Conservation (phyloP, 2,113 vertebrate species). For the Hirundichthys speculiger region DNA sequence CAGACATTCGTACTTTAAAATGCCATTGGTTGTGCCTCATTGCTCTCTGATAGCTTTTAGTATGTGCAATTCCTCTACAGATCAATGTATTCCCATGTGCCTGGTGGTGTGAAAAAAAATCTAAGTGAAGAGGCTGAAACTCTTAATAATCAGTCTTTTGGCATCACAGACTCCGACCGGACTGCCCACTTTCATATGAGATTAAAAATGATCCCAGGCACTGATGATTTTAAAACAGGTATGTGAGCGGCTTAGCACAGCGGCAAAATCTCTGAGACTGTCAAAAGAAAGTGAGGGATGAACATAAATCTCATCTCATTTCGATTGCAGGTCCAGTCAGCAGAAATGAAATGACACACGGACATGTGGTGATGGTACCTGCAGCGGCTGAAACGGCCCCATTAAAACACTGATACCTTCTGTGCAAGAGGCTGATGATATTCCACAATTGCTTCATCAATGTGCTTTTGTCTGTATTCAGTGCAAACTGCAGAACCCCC, state of each 20-base stretch:
- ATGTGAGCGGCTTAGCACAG: background rate
- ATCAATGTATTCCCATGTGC: conserved; percentile 52
- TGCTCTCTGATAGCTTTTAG: conserved; percentile 59
- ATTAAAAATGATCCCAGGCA: background rate
- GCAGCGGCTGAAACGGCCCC: too few relatives aligned
- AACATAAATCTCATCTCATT: background rate
- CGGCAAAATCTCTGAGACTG: background rate
- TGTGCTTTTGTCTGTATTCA: background rate
- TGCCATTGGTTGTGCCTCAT: conserved; percentile 61
- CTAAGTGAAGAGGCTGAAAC: conserved; percentile 22
- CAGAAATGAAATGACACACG: background rate
- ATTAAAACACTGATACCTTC: too few relatives aligned
- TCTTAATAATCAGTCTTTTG: conserved; percentile 33
- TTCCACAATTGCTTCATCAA: too few relatives aligned
- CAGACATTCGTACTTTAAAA: conserved; percentile 37
- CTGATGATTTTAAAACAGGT: background rate
- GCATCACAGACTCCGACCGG: conserved; percentile 7
- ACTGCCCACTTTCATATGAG: conserved; percentile 7
- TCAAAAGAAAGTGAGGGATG: background rate
- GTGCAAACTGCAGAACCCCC: background rate
- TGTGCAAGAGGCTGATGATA: too few relatives aligned
- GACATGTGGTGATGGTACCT: too few relatives aligned
- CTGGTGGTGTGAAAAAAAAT: conserved; percentile 44
- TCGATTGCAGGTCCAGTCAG: background rate
- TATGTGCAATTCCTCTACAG: conserved; percentile 51